Conservation (phyloP, 2,797 vertebrate species). For the Cynopterus sphinx region DNA sequence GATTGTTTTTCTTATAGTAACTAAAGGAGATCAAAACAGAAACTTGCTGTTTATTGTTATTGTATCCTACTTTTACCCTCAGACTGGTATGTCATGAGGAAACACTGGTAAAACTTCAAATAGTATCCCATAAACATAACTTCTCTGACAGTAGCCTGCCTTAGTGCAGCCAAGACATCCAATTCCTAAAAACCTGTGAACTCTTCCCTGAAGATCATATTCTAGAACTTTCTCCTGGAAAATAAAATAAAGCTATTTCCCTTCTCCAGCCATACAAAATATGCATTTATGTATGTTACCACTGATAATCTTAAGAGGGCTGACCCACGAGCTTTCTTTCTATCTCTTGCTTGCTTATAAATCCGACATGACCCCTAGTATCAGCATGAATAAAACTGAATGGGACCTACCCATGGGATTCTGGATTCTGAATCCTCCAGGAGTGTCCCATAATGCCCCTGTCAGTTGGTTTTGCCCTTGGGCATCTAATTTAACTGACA, state of each 20-base stretch:
- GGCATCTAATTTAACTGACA: conserved; percentile 75
- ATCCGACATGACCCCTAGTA: conserved; percentile 38
- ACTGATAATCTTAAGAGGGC: neutral
- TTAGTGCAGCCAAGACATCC: neutral
- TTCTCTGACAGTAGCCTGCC: neutral
- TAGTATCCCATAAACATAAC: neutral
- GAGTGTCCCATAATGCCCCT: conserved; percentile 53
- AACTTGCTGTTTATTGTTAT: neutral
- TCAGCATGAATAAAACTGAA: conserved; percentile 60
- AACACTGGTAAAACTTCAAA: neutral
- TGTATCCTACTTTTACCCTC: neutral
- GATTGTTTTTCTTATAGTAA: neutral
- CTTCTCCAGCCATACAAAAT: neutral
- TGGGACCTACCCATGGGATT: conserved; percentile 19
- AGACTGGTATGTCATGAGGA: neutral
- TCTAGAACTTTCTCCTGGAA: conserved; percentile 34
- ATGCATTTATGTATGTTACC: neutral
- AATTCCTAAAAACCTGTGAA: conserved; percentile 8
- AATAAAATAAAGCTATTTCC: conserved; percentile 30
- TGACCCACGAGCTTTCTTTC: conserved; percentile 18
- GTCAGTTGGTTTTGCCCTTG: conserved; percentile 64
- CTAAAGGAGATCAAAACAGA: neutral
- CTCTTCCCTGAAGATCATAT: conserved; percentile 6
- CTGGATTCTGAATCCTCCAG: conserved; percentile 48
- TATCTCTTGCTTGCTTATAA: conserved; percentile 43